Conservation (phyloP, 1,140 invertebrate species). For the Zaprionus africanus region DNA sequence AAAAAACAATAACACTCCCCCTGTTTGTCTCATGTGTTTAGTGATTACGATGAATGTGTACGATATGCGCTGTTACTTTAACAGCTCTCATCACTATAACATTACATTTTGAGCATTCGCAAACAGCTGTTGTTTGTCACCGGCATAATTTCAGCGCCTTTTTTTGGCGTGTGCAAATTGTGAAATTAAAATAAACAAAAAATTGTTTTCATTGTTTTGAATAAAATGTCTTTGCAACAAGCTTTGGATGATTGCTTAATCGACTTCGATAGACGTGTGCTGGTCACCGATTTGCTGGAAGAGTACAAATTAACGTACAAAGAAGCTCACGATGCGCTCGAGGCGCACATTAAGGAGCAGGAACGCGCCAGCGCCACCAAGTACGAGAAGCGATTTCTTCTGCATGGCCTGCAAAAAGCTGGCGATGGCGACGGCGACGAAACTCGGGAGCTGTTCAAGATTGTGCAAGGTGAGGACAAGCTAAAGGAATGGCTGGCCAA, state of each 20-base stretch:
- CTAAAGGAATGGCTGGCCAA: slow-evolving; percentile 69
- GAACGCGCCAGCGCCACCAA: slow-evolving; percentile 37
- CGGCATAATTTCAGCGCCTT: slow-evolving; percentile 46
- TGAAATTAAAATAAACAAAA: slow-evolving; percentile 1
- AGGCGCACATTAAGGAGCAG: slow-evolving; percentile 60
- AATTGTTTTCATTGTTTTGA: neutral
- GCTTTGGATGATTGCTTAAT: slow-evolving; percentile 73
- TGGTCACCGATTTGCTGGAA: slow-evolving; percentile 76
- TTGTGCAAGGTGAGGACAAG: slow-evolving; percentile 67
- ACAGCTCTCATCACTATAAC: slow-evolving; percentile 14
- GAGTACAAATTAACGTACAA: slow-evolving; percentile 74
- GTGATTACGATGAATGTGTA: neutral
- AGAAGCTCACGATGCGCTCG: slow-evolving; percentile 60
- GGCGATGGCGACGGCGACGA: slow-evolving; percentile 13
- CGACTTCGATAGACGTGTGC: slow-evolving; percentile 72
- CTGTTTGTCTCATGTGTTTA: no score
- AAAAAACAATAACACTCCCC: no score
- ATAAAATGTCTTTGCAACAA: slow-evolving; percentile 66
- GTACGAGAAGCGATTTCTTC: slow-evolving; percentile 70
- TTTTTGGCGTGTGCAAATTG: slow-evolving; percentile 14
- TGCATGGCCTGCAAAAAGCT: slow-evolving; percentile 54
- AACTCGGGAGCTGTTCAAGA: slow-evolving; percentile 64
- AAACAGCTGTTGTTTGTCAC: slow-evolving; percentile 37
- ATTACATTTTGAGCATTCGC: slow-evolving; percentile 11
- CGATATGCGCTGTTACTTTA: neutral